These are phyloP conservation scores for Craniophora ligustri DNA, from an alignment of 2,888 invertebrate genomes.

Conservation along the genomic window DNA sequence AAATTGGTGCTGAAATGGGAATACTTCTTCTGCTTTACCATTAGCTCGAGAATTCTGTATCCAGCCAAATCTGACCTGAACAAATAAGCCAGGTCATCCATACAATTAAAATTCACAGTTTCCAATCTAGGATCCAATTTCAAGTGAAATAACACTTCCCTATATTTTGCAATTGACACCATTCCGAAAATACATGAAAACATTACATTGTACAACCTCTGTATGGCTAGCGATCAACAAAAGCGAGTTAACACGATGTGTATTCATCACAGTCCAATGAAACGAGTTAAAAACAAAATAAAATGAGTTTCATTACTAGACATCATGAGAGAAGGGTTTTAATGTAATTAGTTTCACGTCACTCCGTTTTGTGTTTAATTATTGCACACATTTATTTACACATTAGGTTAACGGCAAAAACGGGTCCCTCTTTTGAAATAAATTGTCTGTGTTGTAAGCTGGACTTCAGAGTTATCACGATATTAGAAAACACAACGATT, in stretches of 20 bases:
- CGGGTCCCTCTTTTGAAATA: constrained; percentile 79
- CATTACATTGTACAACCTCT: constrained; percentile 12
- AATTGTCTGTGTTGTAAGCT: constrained; percentile 66
- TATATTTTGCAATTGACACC: no score
- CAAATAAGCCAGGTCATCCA: no score
- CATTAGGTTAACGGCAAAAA: constrained; percentile 85
- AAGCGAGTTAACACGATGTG: constrained; percentile 25
- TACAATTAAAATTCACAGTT: no score
- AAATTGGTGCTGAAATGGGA: no score
- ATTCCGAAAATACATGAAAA: not conserved
- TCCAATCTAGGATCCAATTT: no score
- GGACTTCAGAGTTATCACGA: constrained; percentile 19
- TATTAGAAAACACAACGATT: not conserved
- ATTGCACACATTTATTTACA: constrained; percentile 85
- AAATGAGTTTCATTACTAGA: constrained; percentile 47
- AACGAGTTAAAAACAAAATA: constrained; percentile 46
- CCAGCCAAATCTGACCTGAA: no score
- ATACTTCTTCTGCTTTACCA: no score
- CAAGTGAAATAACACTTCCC: no score
- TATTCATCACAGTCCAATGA: constrained; percentile 26
- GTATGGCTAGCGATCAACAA: constrained; percentile 22
- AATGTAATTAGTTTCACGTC: constrained; percentile 78
- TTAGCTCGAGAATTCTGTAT: no score
- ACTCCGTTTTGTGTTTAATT: constrained; percentile 81
- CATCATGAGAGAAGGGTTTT: constrained; percentile 63